Base-by-base conservation (phyloP, 2,797 vertebrate genomes). In the Tolypeutes matacus region DNA sequence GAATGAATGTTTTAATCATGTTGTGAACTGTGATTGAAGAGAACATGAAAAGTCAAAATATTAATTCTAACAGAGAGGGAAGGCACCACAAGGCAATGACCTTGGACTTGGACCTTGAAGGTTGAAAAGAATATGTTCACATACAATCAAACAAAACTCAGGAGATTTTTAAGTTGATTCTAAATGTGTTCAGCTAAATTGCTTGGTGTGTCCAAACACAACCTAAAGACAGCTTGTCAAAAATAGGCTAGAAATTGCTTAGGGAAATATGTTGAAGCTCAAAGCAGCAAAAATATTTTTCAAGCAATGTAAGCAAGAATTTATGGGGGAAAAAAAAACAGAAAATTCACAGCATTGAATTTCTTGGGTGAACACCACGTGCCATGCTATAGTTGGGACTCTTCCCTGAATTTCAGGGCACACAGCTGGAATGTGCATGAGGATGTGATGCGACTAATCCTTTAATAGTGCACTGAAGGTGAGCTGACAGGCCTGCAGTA, bases 141-240 rank as follows among this genome's bases (percentile, higher is more conserved):
- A 65, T 64, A 58, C 31, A 83, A 60, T 86, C 64, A 84, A 56
- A 84, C 39, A 94, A 94, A 88, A 65, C 69, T 84, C 39, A 62
- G 69, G 5, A 96, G 65, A 72, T 94, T 93, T 86, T 70, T 87
- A 75, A 87, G 53, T 49, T 96, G 65, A 84, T 93, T 92, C 70
- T 39, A 88, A 96, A 96, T 91, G 46, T 49, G 82, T 82, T 96
- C 69, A 56, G n/a, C 25, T 86, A 84, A 91, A 78, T 86, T 95
- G 78, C 49, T 92, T 84, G 73, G 62, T 53, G 14, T 93, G 49
- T 77, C 93, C 86, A 84, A 95, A 92, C 12, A 93, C 65, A 91
- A 77, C 18, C 31, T 81, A 93, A 86, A 92, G 82, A 91, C 62
- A 93, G n/a, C 49, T 89, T 95, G 72, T 95, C 96, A 96, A 92